phyloP scores from a whole-genome alignment of 1,140 invertebrate genomes.

The Pseudoatta argentina region DNA sequence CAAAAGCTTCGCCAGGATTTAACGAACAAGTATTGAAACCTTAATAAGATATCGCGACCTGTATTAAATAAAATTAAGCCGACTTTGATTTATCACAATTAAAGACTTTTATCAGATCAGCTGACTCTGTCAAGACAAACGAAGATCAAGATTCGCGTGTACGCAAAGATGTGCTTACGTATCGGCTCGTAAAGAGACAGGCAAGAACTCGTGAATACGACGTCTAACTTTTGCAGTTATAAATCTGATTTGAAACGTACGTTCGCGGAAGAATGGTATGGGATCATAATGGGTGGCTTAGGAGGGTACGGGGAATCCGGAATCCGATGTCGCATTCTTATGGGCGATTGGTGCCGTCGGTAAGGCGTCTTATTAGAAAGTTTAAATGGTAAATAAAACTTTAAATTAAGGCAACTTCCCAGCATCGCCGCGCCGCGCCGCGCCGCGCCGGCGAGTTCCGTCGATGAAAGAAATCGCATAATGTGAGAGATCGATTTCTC shows the following conservation, averaged over 20 bases:
- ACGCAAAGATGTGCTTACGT: constrained; percentile 48
- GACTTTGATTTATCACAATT: too few relatives aligned
- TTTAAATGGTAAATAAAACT: constrained; percentile 65
- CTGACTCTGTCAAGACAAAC: background rate
- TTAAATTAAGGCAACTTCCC: constrained; percentile 53
- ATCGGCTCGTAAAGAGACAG: constrained; percentile 34
- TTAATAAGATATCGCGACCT: constrained; percentile 36
- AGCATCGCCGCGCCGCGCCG: background rate
- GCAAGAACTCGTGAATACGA: constrained; percentile 31
- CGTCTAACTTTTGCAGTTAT: constrained; percentile 52
- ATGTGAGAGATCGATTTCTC: constrained; percentile 49
- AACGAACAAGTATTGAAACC: background rate
- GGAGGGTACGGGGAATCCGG: background rate
- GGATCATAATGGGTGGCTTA: background rate
- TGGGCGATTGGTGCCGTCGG: constrained; percentile 37
- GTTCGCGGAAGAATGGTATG: background rate
- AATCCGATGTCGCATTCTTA: constrained; percentile 45
- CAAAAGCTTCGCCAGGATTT: background rate
- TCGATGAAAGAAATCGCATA: constrained; percentile 56
- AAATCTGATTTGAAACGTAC: constrained; percentile 50
- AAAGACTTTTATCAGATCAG: background rate
- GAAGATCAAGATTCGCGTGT: background rate
- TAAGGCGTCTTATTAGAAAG: constrained; percentile 61
- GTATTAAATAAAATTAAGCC: constrained; percentile 6
- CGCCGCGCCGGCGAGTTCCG: background rate